Conservation (phyloP, 2,888 invertebrate species). For the Lutraria lutraria region DNA sequence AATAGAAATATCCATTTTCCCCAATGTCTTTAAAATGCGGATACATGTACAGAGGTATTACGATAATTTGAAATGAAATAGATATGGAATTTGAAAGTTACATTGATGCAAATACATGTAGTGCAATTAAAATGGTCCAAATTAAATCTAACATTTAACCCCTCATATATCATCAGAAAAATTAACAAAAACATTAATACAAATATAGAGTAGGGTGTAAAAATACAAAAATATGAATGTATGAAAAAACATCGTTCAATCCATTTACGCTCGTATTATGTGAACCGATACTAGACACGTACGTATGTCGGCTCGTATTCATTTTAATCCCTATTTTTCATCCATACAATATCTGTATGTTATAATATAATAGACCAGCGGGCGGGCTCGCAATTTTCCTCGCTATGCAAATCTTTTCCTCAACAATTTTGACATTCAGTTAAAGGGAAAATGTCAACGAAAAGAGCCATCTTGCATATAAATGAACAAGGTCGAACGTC, state of each 20-base stretch:
- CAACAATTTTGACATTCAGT: conserved; percentile 55
- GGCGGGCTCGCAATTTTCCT: conserved; percentile 50
- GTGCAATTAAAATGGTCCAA: too few relatives aligned
- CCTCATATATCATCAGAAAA: too few relatives aligned
- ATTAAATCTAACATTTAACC: too few relatives aligned
- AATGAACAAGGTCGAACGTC: conserved; percentile 46
- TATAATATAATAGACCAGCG: conserved; percentile 56
- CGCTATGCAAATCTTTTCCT: conserved; percentile 61
- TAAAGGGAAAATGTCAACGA: conserved; percentile 56
- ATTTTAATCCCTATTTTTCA: conserved; percentile 25
- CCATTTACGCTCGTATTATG: neutral
- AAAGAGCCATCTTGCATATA: conserved; percentile 55
- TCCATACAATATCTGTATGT: conserved; percentile 33
- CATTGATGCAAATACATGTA: too few relatives aligned
- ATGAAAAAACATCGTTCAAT: neutral
- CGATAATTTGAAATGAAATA: too few relatives aligned
- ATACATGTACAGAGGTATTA: too few relatives aligned
- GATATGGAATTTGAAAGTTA: too few relatives aligned
- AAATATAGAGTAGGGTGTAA: neutral
- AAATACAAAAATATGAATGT: neutral
- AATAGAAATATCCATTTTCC: too few relatives aligned
- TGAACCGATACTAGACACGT: neutral
- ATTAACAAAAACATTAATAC: too few relatives aligned
- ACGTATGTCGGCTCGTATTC: neutral
- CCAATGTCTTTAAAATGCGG: too few relatives aligned